Evolutionary conservation across 2,113 vertebrate species (phyloP), one percentile per base, ranked within the genome.

Genomic region (Glaucidium brasilianum): DNA sequence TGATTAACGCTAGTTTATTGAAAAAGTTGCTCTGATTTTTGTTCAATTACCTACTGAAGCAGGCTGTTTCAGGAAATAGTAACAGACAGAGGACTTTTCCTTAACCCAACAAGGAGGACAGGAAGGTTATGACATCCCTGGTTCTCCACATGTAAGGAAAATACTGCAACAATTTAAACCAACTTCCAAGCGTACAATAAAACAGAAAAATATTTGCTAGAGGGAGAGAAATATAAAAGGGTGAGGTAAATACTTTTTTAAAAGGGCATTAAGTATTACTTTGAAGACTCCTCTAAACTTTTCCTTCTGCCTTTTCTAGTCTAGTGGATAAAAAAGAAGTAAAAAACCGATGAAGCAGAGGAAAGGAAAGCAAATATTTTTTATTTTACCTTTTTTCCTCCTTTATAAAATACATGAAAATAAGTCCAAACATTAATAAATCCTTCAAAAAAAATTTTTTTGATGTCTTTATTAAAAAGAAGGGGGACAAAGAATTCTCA

Each of bases 171-270:
- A 60, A 43, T 52, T 85, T 56, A 50, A 81, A 43, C 8, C 21
- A 88, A 53, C 5, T 83, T 84, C 41, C 25, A 45, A 56, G 5
- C 5, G 58, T 11, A 9, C 6, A 76, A 43, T 5, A 55, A 20
- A 75, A 0, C 1, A 85, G 56, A 55, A 22, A 72, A 78, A 39
- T 66, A 52, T 66, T 66, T 5, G 0, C 22, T n/a, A 19, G n/a
- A 68, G 17, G 18, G 6, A 45, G 15, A 86, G 5, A 63, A 76
- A 35, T 55, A 21, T 5, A 49, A 85, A 64, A 2, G 2, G 2
- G 1, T 52, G 11, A n/a, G 5, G 3, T 5, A 64, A 91, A 25
- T 3, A 9, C 29, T 56, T 53, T 49, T 58, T 37, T 0, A 2
- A 59, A 67, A 71, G 6, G 2, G 1, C 7, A 56, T 30, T 68